phyloP scores from a whole-genome alignment of 2,113 vertebrate species.

The Triplophysa dalaica region DNA sequence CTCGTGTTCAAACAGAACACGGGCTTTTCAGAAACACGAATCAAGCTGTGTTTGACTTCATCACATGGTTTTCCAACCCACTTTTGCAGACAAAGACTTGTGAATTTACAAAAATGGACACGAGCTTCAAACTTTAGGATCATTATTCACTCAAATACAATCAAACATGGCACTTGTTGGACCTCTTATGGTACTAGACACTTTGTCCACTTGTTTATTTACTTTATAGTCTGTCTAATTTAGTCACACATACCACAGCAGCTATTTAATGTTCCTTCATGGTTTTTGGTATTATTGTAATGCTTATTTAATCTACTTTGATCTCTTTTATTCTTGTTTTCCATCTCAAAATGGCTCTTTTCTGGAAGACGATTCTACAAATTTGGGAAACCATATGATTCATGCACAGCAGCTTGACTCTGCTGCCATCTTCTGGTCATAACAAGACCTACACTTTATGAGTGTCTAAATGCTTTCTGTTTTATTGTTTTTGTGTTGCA shows the following conservation, averaged over 20 bases:
- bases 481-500: conserved; percentile 62
- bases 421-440: conserved; percentile 48
- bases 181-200: neutral
- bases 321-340: conserved; percentile 8
- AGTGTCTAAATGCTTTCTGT: neutral
- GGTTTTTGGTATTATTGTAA: neutral
- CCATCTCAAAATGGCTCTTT: conserved; percentile 13
- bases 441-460: neutral
- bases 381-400: neutral
- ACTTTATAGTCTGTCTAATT: no score
- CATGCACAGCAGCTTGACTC: neutral
- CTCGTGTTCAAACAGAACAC: neutral
- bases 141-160: no score
- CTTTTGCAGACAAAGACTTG: neutral
- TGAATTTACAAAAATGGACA: neutral
- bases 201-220: neutral
- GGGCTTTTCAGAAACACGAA: neutral
- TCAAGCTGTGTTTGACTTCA: conserved; percentile 2
- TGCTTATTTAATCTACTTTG: neutral
- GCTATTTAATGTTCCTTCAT: neutral
- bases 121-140: neutral
- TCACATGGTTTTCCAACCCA: neutral
- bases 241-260: neutral
- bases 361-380: neutral
- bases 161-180: no score